Conservation (phyloP, 2,797 vertebrate species). For the Sebastes diploproa region DNA sequence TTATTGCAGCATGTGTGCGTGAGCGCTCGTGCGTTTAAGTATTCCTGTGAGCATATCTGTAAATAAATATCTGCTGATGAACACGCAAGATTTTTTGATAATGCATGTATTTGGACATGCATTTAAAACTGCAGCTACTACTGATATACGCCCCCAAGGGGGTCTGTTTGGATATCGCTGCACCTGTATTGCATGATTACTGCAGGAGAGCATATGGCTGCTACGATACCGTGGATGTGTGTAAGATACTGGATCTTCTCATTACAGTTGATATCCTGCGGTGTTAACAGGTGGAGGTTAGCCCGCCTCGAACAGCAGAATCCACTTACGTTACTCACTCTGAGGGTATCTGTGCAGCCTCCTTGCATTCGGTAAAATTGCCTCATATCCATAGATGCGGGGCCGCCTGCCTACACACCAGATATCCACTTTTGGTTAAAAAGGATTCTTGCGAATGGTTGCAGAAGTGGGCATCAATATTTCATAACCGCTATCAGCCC, state of each 20-base stretch:
- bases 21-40: neutral
- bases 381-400: constrained; percentile 45
- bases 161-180: constrained; percentile 27
- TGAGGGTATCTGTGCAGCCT: constrained; percentile 7
- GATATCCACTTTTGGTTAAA: constrained; percentile 50
- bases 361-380: constrained; percentile 32
- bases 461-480: constrained; percentile 56
- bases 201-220: neutral
- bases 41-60: neutral
- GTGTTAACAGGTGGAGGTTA: constrained; percentile 57
- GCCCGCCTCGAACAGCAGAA: constrained; percentile 38
- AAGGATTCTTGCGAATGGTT: constrained; percentile 32
- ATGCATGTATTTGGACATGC: neutral
- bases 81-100: constrained; percentile 1
- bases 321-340: constrained; percentile 33
- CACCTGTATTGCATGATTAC: neutral
- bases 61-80: neutral
- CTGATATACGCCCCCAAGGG: neutral
- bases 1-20: neutral
- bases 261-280: constrained; percentile 47
- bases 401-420: constrained; percentile 39
- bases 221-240: neutral
- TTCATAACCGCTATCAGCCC: constrained; percentile 53
- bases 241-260: constrained; percentile 14
- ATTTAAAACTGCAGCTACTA: neutral